Evolutionary conservation across 2,888 invertebrate species (phyloP), one percentile per base, ranked within the genome.

Genomic region (Melanophora roralis): DNA sequence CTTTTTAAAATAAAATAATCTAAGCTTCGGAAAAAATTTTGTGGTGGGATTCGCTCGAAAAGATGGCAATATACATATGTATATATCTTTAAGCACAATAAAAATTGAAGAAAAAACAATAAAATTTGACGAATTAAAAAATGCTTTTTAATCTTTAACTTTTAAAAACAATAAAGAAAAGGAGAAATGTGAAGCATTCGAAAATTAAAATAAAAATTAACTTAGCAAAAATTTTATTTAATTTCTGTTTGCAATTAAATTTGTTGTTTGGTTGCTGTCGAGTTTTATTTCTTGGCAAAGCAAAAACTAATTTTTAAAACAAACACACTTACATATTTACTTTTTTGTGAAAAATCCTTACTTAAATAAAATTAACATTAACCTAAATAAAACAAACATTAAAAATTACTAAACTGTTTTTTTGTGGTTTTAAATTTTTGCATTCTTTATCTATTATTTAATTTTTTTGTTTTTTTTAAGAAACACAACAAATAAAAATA

Each of bases 151-250:
- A 5, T 27, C 6, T 27, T 27, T 27, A n/a, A n/a, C 6, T 27
- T 27, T 27, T 27, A 27, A 27, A 3, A 27, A 27, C 27, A 27
- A 6, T 6, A 27, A 5, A 6, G 34, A 32, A 21, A 34, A 45
- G 62, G 36, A 19, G 55, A 62, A 62, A 14, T 16, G 23, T 60
- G 32, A 12, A 55, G 72, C 64, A 62, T 74, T 71, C 47, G 74
- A 78, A 74, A 69, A 78, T 71, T 81, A 60, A 71, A 74, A 69
- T 73, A 57, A 81, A 81, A 81, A 81, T 69, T 71, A 81, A 74
- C 78, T 74, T 65, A 74, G 78, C 78, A 69, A 78, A 81, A 81
- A 81, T 60, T 78, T 78, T 76, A 36, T 76, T 81, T 55, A 81
- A 81, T 78, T 81, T 81, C 81, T 78, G 74, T 78, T 78, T 71